Percentiles rank a stretch among this genome's conserved stretches.
phyloP scores from a whole-genome alignment of 2,888 invertebrate species.

The Hipparchia semele region DNA sequence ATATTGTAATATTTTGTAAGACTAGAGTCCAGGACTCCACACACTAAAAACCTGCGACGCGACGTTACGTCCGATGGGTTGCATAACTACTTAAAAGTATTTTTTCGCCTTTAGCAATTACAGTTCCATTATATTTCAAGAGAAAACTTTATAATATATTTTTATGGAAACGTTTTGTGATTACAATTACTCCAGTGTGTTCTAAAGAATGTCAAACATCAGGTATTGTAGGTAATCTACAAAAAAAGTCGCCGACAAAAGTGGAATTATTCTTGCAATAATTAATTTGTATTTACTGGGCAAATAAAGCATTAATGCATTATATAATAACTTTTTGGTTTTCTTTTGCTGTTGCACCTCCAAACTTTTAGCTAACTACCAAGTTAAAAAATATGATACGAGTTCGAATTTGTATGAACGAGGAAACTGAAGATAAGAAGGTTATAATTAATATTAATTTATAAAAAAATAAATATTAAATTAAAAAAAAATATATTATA shows the following conservation, averaged over 20 bases:
- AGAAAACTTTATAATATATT: conserved; percentile 70
- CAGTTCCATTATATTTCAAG: conserved; percentile 72
- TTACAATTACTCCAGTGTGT: conserved; percentile 47
- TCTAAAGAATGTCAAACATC: conserved; percentile 46
- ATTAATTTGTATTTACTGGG: conserved; percentile 81
- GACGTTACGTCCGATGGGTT: neutral
- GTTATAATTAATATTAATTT: too few species aligned
- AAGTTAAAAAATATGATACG: neutral
- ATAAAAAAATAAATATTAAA: too few species aligned
- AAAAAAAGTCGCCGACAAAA: conserved; percentile 42
- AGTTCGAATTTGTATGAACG: too few species aligned
- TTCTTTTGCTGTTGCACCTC: conserved; percentile 42
- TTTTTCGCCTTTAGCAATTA: conserved; percentile 54
- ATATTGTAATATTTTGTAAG: too few species aligned
- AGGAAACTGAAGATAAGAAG: too few species aligned
- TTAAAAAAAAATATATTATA: too few species aligned
- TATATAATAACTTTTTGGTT: conserved; percentile 53
- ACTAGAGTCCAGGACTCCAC: too few species aligned
- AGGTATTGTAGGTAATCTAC: conserved; percentile 57
- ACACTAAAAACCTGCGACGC: too few species aligned
- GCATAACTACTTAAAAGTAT: neutral
- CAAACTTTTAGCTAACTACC: neutral
- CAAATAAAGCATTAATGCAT: conserved; percentile 80
- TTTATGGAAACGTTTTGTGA: conserved; percentile 75
- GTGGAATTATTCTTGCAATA: conserved; percentile 76